phyloP scores from a whole-genome alignment of 2,113 vertebrate genomes.

The Galeopterus variegatus region DNA sequence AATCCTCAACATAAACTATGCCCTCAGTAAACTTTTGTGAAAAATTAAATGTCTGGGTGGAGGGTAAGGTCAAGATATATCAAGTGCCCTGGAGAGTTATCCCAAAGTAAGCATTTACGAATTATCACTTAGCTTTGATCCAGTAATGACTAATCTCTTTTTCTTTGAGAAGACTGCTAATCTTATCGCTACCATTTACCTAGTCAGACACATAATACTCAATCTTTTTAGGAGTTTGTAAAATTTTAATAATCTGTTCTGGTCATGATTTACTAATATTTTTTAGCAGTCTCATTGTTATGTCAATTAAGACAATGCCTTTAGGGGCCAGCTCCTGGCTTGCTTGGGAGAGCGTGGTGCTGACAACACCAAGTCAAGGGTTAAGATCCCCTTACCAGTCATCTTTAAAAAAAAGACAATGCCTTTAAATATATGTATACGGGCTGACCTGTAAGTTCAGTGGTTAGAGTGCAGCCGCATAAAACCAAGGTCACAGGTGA shows the following conservation, averaged over 20 bases:
- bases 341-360: no score
- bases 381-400: no score
- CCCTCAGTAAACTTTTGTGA: constrained; percentile 7
- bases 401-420: background rate
- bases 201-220: background rate
- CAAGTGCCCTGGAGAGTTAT: background rate
- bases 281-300: background rate
- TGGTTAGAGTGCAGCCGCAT: no score
- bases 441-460: no score
- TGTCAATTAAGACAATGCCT: background rate
- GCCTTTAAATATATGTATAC: background rate
- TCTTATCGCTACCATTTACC: background rate
- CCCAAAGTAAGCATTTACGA: background rate
- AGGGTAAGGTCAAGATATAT: background rate
- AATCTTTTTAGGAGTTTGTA: background rate
- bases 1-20: background rate
- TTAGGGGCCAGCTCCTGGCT: background rate
- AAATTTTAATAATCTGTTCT: constrained; percentile 5
- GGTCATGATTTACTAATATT: background rate
- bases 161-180: background rate
- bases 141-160: background rate
- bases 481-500: no score
- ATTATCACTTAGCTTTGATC: background rate
- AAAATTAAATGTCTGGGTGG: background rate
- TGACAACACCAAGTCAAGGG: no score